A percentile compares a stretch with the other conserved stretches of the same genome.
Evolutionary conservation across 2,113 vertebrate species (phyloP).

Genomic region (Eretmochelys imbricata): DNA sequence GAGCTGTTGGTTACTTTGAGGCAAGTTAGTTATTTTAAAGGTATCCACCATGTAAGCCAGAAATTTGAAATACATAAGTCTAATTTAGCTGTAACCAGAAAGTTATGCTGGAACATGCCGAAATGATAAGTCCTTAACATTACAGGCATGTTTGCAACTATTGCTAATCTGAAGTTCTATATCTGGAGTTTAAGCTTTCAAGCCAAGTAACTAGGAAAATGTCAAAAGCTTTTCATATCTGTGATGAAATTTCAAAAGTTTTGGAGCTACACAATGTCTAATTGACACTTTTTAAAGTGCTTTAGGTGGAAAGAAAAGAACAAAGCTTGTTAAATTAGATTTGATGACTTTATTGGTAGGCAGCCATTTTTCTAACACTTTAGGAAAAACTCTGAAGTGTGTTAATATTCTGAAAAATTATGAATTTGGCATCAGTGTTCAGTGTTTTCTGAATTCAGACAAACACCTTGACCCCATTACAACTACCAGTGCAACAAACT

Average conservation of each 20-base stretch:
- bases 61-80: too few species aligned
- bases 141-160: not conserved
- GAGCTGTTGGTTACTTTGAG: not conserved
- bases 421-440: not conserved
- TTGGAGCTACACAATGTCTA: not conserved
- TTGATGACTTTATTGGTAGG: not conserved
- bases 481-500: not conserved
- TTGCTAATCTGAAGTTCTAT: not conserved
- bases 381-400: not conserved
- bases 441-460: not conserved
- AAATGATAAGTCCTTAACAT: not conserved
- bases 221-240: not conserved
- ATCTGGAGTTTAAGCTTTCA: not conserved
- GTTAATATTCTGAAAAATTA: not conserved
- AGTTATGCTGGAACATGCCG: not conserved
- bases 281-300: not conserved
- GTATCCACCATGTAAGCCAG: not conserved
- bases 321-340: not conserved
- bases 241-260: not conserved
- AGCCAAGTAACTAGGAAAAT: not conserved
- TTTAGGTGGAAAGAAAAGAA: not conserved
- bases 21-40: not conserved
- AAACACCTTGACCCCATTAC: not conserved
- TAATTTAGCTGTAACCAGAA: not conserved
- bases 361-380: not conserved